Evolutionary conservation across 2,797 vertebrate species (phyloP).

Genomic region (Chromobotia macracanthus): DNA sequence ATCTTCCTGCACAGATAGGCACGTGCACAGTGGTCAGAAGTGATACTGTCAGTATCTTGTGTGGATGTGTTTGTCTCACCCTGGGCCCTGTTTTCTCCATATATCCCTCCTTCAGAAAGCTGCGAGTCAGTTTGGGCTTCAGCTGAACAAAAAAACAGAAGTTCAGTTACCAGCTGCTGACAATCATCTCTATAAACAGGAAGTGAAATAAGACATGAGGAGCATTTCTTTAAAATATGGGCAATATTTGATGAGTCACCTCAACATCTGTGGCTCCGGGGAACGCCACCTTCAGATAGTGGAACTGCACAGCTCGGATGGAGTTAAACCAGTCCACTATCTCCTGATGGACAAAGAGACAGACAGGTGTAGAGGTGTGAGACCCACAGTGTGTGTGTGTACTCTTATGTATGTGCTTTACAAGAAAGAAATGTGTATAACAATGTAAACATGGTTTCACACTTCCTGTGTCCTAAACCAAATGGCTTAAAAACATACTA

Average conservation of each 20-base stretch:
- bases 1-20: too few relatives aligned
- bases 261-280: constrained; percentile 84
- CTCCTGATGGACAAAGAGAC: constrained; percentile 72
- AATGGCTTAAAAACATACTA: too few relatives aligned
- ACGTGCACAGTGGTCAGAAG: not conserved
- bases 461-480: too few relatives aligned
- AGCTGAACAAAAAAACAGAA: constrained; percentile 73
- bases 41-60: too few relatives aligned
- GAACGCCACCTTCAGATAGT: constrained; percentile 89
- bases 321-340: constrained; percentile 91
- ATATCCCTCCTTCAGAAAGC: constrained; percentile 89
- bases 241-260: constrained; percentile 78
- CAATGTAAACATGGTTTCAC: too few relatives aligned
- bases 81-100: constrained; percentile 92
- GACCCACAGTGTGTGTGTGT: not conserved
- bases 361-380: not conserved
- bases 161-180: not conserved
- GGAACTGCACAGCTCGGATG: constrained; percentile 86
- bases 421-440: too few relatives aligned
- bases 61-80: constrained; percentile 74
- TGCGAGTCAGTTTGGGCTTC: constrained; percentile 82
- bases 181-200: not conserved
- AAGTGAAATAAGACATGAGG: not conserved
- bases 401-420: too few relatives aligned
- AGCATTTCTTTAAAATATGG: not conserved